Conservation (phyloP, 2,888 invertebrate species). For the Agriotes lineatus region DNA sequence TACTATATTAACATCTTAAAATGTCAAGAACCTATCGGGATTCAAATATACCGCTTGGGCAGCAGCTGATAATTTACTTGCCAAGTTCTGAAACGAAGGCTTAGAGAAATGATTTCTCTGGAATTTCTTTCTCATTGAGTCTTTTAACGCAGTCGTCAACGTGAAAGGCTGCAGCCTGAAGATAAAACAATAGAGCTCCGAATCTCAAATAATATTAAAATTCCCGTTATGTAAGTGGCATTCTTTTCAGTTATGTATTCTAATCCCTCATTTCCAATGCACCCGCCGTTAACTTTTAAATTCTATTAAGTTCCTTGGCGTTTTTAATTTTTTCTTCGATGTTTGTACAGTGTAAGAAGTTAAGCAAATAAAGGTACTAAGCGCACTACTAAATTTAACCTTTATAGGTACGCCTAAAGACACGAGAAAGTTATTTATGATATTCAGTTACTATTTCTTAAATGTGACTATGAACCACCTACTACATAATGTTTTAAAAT, state of each 20-base stretch:
- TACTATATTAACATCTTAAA: no score
- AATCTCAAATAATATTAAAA: constrained; percentile 24
- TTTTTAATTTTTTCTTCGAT: not conserved
- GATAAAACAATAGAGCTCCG: constrained; percentile 19
- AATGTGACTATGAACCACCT: no score
- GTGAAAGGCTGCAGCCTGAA: constrained; percentile 12
- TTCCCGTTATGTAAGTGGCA: not conserved
- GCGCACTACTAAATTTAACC: no score
- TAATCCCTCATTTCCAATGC: constrained; percentile 5
- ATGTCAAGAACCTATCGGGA: no score
- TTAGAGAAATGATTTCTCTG: constrained; percentile 6
- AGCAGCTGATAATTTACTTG: not conserved
- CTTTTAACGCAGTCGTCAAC: constrained; percentile 14
- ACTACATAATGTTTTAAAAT: no score
- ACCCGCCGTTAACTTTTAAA: constrained; percentile 1
- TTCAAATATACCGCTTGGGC: no score
- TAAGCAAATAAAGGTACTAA: not conserved
- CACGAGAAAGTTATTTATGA: no score
- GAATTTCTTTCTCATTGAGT: constrained; percentile 8
- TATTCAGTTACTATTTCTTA: no score
- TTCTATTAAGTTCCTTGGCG: constrained; percentile 1
- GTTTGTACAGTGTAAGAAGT: not conserved
- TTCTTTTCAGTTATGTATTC: constrained; percentile 8
- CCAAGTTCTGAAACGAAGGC: not conserved
- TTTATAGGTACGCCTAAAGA: no score